A percentile compares a stretch with the other conserved stretches of the same genome.
Evolutionary conservation across 2,113 vertebrate genomes (phyloP).

Genomic region (Cryptotis parvus): DNA sequence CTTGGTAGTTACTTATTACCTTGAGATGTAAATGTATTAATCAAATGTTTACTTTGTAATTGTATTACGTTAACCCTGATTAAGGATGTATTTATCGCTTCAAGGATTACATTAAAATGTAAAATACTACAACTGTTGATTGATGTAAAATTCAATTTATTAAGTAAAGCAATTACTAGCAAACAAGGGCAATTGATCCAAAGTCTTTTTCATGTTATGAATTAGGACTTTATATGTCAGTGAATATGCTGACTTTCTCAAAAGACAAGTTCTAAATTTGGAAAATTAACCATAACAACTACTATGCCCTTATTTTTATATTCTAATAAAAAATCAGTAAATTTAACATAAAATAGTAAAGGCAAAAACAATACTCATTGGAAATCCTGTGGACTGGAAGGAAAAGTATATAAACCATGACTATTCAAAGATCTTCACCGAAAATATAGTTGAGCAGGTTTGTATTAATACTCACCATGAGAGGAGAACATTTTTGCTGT

Average conservation of each 20-base stretch:
- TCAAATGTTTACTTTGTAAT: constrained; percentile 86
- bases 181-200: not conserved
- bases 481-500: not conserved
- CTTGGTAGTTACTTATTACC: constrained; percentile 79
- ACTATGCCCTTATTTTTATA: no score
- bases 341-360: no score
- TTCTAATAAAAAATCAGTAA: no score
- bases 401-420: constrained; percentile 97
- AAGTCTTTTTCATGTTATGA: constrained; percentile 14
- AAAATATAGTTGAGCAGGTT: constrained; percentile 95
- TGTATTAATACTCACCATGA: constrained; percentile 65
- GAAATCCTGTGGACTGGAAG: constrained; percentile 94
- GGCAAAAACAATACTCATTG: no score
- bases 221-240: not conserved
- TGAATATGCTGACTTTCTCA: not conserved
- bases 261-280: not conserved
- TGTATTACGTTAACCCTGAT: constrained; percentile 85
- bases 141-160: constrained; percentile 76
- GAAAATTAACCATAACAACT: no score
- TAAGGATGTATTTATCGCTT: constrained; percentile 82
- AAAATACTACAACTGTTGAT: constrained; percentile 79
- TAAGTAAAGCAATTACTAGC: constrained; percentile 65
- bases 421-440: constrained; percentile 96
- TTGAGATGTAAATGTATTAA: constrained; percentile 85
- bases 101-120: constrained; percentile 83